phyloP scores from a whole-genome alignment of 2,113 vertebrate species.

The Anhinga anhinga region DNA sequence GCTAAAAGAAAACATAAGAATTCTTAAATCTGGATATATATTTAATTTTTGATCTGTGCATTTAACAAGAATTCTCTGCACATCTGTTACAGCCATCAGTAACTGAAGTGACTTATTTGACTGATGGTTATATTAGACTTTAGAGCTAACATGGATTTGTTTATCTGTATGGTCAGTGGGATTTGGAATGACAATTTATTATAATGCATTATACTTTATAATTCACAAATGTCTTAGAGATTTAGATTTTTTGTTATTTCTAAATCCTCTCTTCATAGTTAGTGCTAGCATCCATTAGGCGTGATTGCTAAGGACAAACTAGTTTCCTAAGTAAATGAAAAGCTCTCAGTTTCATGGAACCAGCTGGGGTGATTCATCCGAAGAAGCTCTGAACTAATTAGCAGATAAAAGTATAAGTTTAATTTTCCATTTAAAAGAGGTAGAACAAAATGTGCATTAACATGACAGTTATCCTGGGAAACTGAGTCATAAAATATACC shows the following conservation, averaged over 20 bases:
- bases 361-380: background rate
- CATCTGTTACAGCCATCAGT: background rate
- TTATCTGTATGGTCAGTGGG: constrained; percentile 23
- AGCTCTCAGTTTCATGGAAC: background rate
- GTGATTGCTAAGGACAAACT: background rate
- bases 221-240: constrained; percentile 65
- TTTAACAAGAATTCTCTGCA: background rate
- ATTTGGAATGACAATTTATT: constrained; percentile 63
- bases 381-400: background rate
- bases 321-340: background rate
- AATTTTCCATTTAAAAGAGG: background rate
- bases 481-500: background rate
- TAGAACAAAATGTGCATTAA: background rate
- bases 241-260: constrained; percentile 21
- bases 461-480: background rate
- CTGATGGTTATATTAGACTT: constrained; percentile 23
- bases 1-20: background rate
- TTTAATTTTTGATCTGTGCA: background rate
- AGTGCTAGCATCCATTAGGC: constrained; percentile 23
- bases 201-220: constrained; percentile 58
- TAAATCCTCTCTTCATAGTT: background rate
- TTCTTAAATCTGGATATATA: background rate
- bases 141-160: background rate
- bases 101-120: background rate
- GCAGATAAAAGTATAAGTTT: background rate